These are phyloP conservation scores for Marcusenius ussheri DNA, from an alignment of 2,113 vertebrate genomes.

Conservation along the genomic window DNA sequence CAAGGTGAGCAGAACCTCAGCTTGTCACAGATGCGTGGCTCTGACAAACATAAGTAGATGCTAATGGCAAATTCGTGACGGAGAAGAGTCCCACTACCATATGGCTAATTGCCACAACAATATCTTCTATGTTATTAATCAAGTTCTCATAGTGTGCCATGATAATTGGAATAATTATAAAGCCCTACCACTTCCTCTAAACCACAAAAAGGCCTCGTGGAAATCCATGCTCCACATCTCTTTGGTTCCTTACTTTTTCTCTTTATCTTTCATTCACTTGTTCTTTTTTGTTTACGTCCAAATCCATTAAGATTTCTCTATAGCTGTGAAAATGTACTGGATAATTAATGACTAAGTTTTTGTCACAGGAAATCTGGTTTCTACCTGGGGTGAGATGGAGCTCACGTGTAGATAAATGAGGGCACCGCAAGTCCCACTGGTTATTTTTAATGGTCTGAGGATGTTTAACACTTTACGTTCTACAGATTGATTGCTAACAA, in stretches of 20 bases:
- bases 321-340: constrained; percentile 64
- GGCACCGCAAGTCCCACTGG: constrained; percentile 41
- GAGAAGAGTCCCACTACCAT: constrained; percentile 99
- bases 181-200: constrained; percentile 58
- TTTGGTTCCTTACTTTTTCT: background rate
- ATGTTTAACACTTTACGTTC: background rate
- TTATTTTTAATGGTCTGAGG: constrained; percentile 38
- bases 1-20: constrained; percentile 96
- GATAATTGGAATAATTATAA: constrained; percentile 99
- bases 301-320: constrained; percentile 23
- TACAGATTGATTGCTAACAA: background rate
- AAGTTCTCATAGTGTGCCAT: constrained; percentile 98
- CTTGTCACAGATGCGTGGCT: constrained; percentile 97
- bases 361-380: constrained; percentile 51
- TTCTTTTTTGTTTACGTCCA: background rate
- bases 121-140: constrained; percentile 99
- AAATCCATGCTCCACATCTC: background rate
- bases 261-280: background rate
- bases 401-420: constrained; percentile 60
- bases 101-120: constrained; percentile 99
- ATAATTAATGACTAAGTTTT: constrained; percentile 76
- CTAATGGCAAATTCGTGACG: constrained; percentile 99
- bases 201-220: constrained; percentile 53
- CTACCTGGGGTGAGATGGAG: constrained; percentile 48
- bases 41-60: constrained; percentile 99